phyloP scores from a whole-genome alignment of 1,140 invertebrate species.

The Cotesia typhae region DNA sequence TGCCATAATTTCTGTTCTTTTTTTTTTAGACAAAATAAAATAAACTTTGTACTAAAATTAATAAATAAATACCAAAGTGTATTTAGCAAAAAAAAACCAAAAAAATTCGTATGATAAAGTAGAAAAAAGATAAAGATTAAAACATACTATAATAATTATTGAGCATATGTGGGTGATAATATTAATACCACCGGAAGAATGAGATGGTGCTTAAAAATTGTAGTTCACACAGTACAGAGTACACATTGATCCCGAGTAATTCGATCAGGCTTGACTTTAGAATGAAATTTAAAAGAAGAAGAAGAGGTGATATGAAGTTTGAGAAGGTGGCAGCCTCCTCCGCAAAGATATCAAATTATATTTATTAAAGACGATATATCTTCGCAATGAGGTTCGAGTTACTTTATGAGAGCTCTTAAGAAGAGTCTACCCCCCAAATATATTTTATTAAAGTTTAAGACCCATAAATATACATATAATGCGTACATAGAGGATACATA shows the following conservation, averaged over 20 bases:
- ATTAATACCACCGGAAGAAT: slow-evolving; percentile 7
- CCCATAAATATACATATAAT: no score
- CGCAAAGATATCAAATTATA: slow-evolving; percentile 53
- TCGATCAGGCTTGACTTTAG: slow-evolving; percentile 38
- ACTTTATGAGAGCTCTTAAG: background rate
- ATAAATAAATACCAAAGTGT: no score
- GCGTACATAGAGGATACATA: no score
- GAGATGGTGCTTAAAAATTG: background rate
- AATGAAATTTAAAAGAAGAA: background rate
- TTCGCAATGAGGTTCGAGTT: slow-evolving; percentile 15
- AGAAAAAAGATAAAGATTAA: no score
- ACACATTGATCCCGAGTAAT: slow-evolving; percentile 38
- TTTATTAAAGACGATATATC: slow-evolving; percentile 46
- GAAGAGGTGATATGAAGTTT: background rate
- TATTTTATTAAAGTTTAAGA: no score
- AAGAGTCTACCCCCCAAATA: background rate
- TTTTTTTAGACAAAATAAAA: no score
- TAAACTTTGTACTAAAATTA: no score
- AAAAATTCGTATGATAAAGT: no score
- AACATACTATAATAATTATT: no score
- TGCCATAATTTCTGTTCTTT: no score
- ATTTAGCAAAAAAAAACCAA: no score
- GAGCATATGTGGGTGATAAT: background rate
- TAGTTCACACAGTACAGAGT: background rate
- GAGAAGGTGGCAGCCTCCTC: slow-evolving; percentile 39